phyloP scores from a whole-genome alignment of 2,113 vertebrate genomes.

The Apus apus region DNA sequence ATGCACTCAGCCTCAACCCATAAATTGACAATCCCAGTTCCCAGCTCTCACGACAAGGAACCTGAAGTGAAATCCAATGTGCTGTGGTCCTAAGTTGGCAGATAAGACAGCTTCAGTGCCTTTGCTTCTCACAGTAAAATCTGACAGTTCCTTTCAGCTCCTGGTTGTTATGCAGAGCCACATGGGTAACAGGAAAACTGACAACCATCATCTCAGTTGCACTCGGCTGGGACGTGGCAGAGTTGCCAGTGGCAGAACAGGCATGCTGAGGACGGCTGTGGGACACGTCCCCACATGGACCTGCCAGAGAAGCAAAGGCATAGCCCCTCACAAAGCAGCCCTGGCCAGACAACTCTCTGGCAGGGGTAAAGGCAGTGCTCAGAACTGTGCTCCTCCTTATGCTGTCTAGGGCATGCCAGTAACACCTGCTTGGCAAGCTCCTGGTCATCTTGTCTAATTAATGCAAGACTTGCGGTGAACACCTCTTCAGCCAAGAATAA shows the following conservation, averaged over 20 bases:
- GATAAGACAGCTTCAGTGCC: slow-evolving; percentile 17
- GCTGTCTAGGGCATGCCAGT: rapidly evolving
- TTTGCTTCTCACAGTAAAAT: background rate
- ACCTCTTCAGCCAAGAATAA: background rate
- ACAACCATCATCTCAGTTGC: background rate
- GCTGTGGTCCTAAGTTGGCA: background rate
- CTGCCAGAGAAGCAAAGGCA: background rate
- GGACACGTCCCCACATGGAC: rapidly evolving
- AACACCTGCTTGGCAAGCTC: background rate
- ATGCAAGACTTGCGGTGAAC: rapidly evolving
- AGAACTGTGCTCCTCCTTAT: background rate
- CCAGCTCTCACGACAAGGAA: background rate
- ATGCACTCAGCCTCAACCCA: rapidly evolving
- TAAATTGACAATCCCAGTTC: background rate
- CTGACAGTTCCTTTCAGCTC: slow-evolving; percentile 54
- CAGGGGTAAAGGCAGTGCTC: background rate
- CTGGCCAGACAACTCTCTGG: background rate
- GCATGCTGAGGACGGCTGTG: background rate
- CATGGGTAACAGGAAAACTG: slow-evolving; percentile 14
- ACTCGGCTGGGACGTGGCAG: background rate
- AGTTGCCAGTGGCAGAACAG: background rate
- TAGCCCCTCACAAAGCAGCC: rapidly evolving
- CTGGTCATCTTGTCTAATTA: background rate
- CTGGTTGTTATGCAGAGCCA: slow-evolving; percentile 38
- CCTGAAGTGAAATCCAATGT: background rate